These are phyloP conservation scores for Brenthis hecate DNA, from an alignment of 2,888 invertebrate species.

Conservation along the genomic window DNA sequence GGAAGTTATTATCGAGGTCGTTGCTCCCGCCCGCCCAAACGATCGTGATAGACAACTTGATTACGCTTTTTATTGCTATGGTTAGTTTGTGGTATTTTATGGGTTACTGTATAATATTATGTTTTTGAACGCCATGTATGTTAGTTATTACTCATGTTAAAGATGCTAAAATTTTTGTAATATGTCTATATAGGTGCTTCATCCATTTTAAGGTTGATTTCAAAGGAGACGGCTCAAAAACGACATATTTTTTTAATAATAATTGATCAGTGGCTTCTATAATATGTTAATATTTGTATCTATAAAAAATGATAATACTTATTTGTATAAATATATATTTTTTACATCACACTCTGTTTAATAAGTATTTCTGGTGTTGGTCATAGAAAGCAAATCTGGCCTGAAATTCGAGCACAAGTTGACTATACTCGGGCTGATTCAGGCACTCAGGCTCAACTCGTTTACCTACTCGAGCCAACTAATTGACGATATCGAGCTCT, in stretches of 20 bases:
- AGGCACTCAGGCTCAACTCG: constrained; percentile 34
- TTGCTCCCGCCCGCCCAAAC: constrained; percentile 70
- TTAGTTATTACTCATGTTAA: constrained; percentile 6
- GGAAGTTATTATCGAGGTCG: constrained; percentile 78
- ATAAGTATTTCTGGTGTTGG: constrained; percentile 10
- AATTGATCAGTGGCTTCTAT: too few relatives aligned
- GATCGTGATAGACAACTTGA: constrained; percentile 46
- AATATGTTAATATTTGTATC: too few relatives aligned
- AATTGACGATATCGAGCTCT: constrained; percentile 76
- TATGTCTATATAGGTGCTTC: not conserved
- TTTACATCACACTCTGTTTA: not conserved
- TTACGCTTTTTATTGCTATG: constrained; percentile 39
- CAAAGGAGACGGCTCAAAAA: too few relatives aligned
- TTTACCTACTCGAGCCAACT: constrained; percentile 49
- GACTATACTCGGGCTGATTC: constrained; percentile 23
- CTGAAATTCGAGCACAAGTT: constrained; percentile 32
- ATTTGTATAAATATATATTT: not conserved
- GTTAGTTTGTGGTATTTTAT: constrained; percentile 28
- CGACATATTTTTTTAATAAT: too few relatives aligned
- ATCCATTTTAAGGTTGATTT: not conserved
- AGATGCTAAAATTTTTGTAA: not conserved
- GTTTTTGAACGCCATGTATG: not conserved
- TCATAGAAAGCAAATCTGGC: constrained; percentile 24
- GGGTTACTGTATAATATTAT: constrained; percentile 14
- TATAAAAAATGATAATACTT: too few relatives aligned